Percentiles rank a stretch among this genome's conserved stretches.
phyloP scores from a whole-genome alignment of 1,140 invertebrate genomes.

The Papilio polyxenes region DNA sequence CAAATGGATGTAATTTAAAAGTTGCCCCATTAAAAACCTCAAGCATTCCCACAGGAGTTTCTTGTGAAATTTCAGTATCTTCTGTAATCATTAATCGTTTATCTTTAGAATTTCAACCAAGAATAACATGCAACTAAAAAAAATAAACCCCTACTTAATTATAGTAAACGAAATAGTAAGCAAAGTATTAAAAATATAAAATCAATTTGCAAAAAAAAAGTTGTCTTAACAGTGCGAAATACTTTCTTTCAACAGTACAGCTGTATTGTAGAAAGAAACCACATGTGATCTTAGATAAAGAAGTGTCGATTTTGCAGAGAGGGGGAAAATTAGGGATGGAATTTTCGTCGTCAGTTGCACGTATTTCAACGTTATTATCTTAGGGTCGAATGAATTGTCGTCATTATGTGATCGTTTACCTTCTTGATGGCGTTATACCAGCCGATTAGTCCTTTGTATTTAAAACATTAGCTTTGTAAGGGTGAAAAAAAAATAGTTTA shows the following conservation, averaged over 20 bases:
- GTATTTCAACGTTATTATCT: conserved; percentile 11
- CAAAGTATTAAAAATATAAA: neutral
- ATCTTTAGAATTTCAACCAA: conserved; percentile 20
- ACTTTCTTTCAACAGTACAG: neutral
- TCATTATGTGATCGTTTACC: conserved; percentile 1
- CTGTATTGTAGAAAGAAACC: neutral
- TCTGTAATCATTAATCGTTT: conserved; percentile 6
- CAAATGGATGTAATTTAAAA: conserved; percentile 18
- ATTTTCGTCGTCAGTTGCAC: conserved; percentile 4
- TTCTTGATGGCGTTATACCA: neutral
- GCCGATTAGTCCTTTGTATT: neutral
- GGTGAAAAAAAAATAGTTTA: neutral
- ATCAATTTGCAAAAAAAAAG: neutral
- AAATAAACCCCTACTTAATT: neutral
- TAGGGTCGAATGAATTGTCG: conserved; percentile 7
- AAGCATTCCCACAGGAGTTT: conserved; percentile 14
- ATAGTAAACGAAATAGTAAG: neutral
- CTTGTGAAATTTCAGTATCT: neutral
- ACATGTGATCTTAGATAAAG: neutral
- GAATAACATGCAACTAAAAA: neutral
- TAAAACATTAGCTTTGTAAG: neutral
- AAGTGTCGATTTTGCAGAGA: neutral
- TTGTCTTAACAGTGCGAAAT: neutral
- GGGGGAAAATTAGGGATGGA: conserved; percentile 13
- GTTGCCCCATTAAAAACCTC: conserved; percentile 22